Evolutionary conservation across 1,140 invertebrate species (phyloP).

Genomic region (Brachystomella parvula): DNA sequence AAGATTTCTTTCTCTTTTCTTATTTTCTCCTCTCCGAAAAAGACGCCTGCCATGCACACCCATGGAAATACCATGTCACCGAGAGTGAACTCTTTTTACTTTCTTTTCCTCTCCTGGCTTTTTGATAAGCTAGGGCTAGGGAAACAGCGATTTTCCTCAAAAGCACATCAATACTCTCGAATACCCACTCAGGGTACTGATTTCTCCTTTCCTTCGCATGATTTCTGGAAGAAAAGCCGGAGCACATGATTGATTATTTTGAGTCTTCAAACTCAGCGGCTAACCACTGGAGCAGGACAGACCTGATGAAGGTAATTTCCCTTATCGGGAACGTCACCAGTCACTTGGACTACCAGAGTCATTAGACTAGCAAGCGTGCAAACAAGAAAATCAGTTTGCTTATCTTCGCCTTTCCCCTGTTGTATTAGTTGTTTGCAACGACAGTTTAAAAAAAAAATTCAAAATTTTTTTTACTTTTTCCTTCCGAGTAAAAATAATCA

Average conservation of each 20-base stretch:
- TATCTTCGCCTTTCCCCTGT: not conserved
- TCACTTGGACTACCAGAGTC: not conserved
- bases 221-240: not conserved
- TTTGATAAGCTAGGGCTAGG: too few relatives aligned
- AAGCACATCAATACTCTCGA: not conserved
- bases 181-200: not conserved
- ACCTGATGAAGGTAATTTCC: not conserved
- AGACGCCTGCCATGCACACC: not conserved
- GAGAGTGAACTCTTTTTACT: not conserved
- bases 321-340: not conserved
- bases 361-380: not conserved
- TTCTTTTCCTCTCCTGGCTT: not conserved
- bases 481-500: too few relatives aligned
- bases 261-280: too few relatives aligned
- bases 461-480: too few relatives aligned
- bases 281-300: too few relatives aligned
- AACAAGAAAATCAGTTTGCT: not conserved
- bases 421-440: not conserved
- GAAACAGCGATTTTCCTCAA: not conserved
- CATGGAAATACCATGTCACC: not conserved
- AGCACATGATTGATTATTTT: not conserved
- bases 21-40: too few relatives aligned
- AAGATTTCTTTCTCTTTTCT: too few relatives aligned
- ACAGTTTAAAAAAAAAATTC: not conserved
- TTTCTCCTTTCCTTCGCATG: not conserved